Percentiles rank a stretch among this genome's conserved stretches.
Evolutionary conservation across 2,797 vertebrate species (phyloP).

Genomic region (Pogonophryne albipinna): DNA sequence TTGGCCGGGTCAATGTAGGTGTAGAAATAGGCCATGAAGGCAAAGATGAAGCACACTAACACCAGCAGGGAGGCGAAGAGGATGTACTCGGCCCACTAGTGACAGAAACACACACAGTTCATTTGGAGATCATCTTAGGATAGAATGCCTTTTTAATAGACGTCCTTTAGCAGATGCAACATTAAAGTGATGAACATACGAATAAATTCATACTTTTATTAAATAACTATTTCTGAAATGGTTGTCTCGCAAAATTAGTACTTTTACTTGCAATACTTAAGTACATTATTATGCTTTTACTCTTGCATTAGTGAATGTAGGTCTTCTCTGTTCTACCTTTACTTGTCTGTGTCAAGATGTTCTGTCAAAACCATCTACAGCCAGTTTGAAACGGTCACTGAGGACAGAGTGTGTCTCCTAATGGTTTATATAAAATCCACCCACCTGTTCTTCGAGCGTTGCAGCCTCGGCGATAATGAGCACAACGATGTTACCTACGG

Average conservation of each 20-base stretch:
- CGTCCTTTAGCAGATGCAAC: too few species aligned
- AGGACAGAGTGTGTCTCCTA: not conserved
- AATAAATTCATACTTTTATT: too few species aligned
- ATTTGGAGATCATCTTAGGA: not conserved
- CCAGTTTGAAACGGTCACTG: not conserved
- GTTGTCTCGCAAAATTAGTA: too few species aligned
- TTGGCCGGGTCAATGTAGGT: constrained; percentile 90
- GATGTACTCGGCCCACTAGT: constrained; percentile 94
- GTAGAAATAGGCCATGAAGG: constrained; percentile 93
- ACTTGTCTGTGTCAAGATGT: too few species aligned
- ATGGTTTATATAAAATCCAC: constrained; percentile 15
- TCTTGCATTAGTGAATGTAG: too few species aligned
- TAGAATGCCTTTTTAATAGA: too few species aligned
- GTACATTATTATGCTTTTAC: too few species aligned
- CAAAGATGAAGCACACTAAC: constrained; percentile 89
- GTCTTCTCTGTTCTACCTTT: too few species aligned
- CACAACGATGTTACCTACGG: constrained; percentile 95
- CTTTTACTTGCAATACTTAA: too few species aligned
- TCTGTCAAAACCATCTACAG: not conserved
- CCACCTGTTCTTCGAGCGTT: constrained; percentile 87
- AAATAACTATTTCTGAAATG: too few species aligned
- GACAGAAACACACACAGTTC: constrained; percentile 13
- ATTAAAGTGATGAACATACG: too few species aligned
- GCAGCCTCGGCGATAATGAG: constrained; percentile 91
- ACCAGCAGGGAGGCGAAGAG: constrained; percentile 91